Percentiles rank a stretch among this genome's conserved stretches.
Evolutionary conservation across 2,888 invertebrate genomes (phyloP).

Genomic region (Leptogaster cylindrica): DNA sequence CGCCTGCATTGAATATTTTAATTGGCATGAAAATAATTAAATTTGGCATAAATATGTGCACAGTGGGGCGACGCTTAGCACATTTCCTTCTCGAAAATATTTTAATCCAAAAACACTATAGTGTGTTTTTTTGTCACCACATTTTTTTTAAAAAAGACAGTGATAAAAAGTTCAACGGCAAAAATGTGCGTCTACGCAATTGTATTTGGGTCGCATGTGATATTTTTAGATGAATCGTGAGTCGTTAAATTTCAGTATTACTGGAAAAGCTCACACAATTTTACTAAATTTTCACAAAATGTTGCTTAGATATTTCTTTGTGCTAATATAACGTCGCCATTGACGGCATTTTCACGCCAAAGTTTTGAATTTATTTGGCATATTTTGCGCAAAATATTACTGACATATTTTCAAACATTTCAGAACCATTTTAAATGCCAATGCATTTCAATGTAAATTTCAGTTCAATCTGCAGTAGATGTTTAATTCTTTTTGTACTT

Average conservation of each 20-base stretch:
- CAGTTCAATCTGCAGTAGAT: no score
- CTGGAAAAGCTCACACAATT: no score
- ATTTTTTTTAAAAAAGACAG: neutral
- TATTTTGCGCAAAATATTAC: slow-evolving; percentile 18
- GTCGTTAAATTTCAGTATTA: neutral
- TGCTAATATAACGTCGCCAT: neutral
- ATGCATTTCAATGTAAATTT: neutral
- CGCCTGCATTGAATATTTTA: slow-evolving; percentile 44
- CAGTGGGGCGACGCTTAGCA: neutral
- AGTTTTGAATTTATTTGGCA: slow-evolving; percentile 1
- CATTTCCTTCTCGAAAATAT: slow-evolving; percentile 24
- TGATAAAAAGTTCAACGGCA: neutral
- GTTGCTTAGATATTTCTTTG: slow-evolving; percentile 3
- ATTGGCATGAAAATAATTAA: slow-evolving; percentile 37
- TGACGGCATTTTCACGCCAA: neutral
- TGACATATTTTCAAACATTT: slow-evolving; percentile 1
- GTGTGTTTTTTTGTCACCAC: no score
- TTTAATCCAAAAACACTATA: neutral
- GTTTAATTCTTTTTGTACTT: no score
- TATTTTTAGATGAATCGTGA: slow-evolving; percentile 38
- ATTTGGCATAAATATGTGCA: slow-evolving; percentile 22
- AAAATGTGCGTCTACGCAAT: slow-evolving; percentile 11
- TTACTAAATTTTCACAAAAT: no score
- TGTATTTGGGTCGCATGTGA: slow-evolving; percentile 33
- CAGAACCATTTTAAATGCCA: neutral